phyloP scores from a whole-genome alignment of 92 coral and sea anemone genomes.

The Bergia sp. region DNA sequence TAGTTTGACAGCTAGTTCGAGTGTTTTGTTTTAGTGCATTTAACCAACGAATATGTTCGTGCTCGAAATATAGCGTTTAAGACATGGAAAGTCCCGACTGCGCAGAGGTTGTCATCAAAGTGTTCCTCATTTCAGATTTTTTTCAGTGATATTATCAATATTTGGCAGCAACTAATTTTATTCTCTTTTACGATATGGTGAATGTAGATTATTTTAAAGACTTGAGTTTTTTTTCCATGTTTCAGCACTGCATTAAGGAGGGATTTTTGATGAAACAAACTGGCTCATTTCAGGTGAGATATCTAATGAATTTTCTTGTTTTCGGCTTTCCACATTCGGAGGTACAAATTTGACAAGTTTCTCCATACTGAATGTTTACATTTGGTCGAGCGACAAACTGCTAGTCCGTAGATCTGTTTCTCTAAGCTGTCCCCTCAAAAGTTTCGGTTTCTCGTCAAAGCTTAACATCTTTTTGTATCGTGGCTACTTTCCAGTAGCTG shows the following conservation, averaged over 20 bases:
- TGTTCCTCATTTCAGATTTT: background rate
- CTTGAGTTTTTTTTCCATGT: constrained; percentile 26
- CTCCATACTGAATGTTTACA: background rate
- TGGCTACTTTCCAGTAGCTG: background rate
- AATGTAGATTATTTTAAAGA: background rate
- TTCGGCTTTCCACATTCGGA: background rate
- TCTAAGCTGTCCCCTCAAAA: background rate
- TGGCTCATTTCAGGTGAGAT: constrained; percentile 95
- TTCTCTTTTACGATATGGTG: background rate
- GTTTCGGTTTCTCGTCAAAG: background rate
- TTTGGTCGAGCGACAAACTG: background rate
- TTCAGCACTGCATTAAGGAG: constrained; percentile 86
- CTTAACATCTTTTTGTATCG: background rate
- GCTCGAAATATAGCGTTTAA: background rate
- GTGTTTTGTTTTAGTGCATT: constrained; percentile 26
- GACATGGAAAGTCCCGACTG: background rate
- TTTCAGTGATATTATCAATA: background rate
- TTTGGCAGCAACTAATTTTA: background rate
- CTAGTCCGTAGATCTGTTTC: background rate
- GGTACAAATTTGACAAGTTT: background rate
- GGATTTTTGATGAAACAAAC: constrained; percentile 94
- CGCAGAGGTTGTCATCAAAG: background rate
- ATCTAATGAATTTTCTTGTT: constrained; percentile 1
- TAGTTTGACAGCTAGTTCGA: constrained; percentile 8
- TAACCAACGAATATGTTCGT: background rate